Evolutionary conservation across 2,888 invertebrate genomes (phyloP), one percentile per base, ranked within the genome.

Genomic region (Melieria picta): DNA sequence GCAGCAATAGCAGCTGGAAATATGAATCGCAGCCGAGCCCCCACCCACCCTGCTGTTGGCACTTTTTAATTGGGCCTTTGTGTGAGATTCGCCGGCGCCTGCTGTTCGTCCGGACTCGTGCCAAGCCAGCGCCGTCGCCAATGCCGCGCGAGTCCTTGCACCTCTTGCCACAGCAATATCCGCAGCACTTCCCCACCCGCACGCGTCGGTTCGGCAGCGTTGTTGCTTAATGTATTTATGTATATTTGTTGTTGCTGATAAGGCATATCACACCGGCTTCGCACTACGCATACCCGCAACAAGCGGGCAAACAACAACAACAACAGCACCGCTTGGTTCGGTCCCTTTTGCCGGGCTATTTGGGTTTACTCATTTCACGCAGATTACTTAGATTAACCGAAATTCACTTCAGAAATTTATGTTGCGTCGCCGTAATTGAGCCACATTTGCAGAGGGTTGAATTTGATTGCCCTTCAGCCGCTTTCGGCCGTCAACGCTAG

Each of bases 321-420:
- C 30, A 30, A 30, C 48, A 48, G 7, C 9, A 48, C 43, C 11
- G 11, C n/a, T 46, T 50, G 43, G 9, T 42, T n/a, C 3, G 48
- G 30, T 43, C 9, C 42, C 11, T 47, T 10, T 61, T 9, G 46
- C 48, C n/a, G n/a, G 52, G 16, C 46, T 56, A 62, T 55, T 13
- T 10, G 30, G 70, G 57, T 78, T 74, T 78, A 80, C 83, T 83
- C 79, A 83, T 83, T 82, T 82, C 80, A 83, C 79, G 80, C 81
- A 81, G 80, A 80, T 82, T 80, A 78, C 75, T 77, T 74, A 79
- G 80, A 83, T 84, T 83, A 82, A 77, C 79, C 77, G 68, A 71
- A 76, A 74, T 75, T 78, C 71, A 74, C 72, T 74, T 75, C 63
- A 73, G 65, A 71, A 79, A 77, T 79, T 80, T 80, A 78, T 78